Evolutionary conservation across 37 sponge, comb jelly and placozoan genomes (phyloP).

Genomic region (Hormiphora californensis): DNA sequence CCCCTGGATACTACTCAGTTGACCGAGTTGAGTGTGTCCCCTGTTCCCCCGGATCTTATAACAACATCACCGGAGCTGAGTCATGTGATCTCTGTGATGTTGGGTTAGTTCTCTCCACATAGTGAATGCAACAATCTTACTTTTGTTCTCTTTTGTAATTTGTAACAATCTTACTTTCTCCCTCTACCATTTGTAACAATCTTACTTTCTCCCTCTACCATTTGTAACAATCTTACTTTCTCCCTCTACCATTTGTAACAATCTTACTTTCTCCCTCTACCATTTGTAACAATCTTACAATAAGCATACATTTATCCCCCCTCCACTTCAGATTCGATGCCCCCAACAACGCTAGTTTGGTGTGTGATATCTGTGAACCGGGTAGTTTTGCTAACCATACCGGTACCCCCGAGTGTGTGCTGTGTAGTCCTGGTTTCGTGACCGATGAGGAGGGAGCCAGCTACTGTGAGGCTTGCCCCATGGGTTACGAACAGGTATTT

Average conservation of each 20-base stretch:
- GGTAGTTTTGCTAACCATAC: neutral
- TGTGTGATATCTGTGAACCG: neutral
- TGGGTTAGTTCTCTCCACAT: no score
- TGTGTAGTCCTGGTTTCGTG: neutral
- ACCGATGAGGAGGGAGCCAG: neutral
- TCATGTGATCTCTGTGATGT: neutral
- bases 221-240: no score
- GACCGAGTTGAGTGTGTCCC: neutral
- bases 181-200: no score
- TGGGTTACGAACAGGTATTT: constrained; percentile 5
- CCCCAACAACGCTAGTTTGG: neutral
- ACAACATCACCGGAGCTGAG: neutral
- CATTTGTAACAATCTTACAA: no score
- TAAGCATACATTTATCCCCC: no score
- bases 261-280: no score
- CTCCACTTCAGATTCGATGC: neutral
- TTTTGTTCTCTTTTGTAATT: no score
- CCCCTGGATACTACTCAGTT: neutral
- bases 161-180: no score
- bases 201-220: no score
- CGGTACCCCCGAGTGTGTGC: neutral
- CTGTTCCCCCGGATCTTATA: neutral
- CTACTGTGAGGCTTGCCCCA: neutral
- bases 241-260: no score
- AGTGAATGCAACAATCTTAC: no score